Conservation (phyloP, 2,113 vertebrate genomes). For the Lophotis ruficrista region DNA sequence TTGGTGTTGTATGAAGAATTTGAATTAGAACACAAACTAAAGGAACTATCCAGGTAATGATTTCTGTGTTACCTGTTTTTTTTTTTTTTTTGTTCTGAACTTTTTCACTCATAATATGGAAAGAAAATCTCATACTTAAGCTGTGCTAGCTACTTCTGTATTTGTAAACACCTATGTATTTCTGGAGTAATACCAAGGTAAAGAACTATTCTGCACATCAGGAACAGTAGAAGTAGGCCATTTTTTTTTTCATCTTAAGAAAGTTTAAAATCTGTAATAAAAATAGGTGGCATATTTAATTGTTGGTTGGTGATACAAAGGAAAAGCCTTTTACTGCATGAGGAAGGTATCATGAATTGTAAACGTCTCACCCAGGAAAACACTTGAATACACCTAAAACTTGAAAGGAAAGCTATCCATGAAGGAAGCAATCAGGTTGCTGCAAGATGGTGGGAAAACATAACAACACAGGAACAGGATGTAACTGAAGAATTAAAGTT, state of each 20-base stretch:
- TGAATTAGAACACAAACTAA: neutral
- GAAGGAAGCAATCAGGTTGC: constrained; percentile 46
- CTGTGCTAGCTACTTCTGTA: neutral
- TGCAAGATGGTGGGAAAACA: constrained; percentile 53
- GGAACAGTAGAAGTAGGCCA: neutral
- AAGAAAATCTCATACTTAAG: neutral
- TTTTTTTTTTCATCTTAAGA: neutral
- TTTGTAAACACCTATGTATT: neutral
- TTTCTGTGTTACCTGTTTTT: neutral
- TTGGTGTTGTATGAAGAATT: neutral
- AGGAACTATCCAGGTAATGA: neutral
- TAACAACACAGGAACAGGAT: constrained; percentile 64
- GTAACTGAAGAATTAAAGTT: constrained; percentile 54
- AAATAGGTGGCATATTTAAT: neutral
- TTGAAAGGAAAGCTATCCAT: neutral
- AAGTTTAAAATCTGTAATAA: neutral
- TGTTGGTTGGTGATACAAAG: neutral
- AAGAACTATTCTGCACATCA: neutral
- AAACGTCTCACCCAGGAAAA: constrained; percentile 6
- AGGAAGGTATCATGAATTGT: neutral
- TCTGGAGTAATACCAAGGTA: neutral
- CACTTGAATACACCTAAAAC: constrained; percentile 11
- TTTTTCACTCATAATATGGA: neutral
- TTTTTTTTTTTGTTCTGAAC: neutral
- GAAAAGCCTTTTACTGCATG: neutral